Evolutionary conservation across 2,888 invertebrate genomes (phyloP), one percentile per base, ranked within the genome.

Genomic region (Heteromyza rotundicornis): DNA sequence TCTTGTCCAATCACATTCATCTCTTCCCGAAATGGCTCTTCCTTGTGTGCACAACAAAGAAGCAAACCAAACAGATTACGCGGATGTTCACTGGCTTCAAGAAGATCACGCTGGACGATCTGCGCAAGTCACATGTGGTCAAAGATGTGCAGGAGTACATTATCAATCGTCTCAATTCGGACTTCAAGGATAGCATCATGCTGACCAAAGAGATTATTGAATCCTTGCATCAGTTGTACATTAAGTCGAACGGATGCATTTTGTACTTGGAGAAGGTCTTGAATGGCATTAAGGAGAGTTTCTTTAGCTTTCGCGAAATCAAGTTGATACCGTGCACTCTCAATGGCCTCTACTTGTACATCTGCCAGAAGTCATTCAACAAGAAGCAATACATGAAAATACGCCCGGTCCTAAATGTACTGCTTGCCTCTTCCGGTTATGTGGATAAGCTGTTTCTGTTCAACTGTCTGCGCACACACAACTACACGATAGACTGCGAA

Each of bases 111-210:
- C 82, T 98, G 70, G 98, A 98, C 76, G 97, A 98, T 84, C 82
- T 97, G 64, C 87, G 95, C 20, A 94, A 92, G 63, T 90, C 91
- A 0, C 92, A 93, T 82, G 96, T 98, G 3, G 93, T 97, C 0
- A 89, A 95, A 3, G 98, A 98, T 80, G 95, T 97, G 0, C 97
- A 98, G 81, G 91, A 96, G 75, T 98, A 97, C 78, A 97, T 98
- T 63, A 87, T 97, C 12, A 92, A 92, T 2, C 85, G 97, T 1
- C 84, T 98, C 36, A 96, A 97, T 79, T 90, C 92, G 10, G 96
- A 97, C 76, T 94, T 95, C 19, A 89, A 92, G 24, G 86, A 97
- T 8, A 86, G 82, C 68, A 94, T 94, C 64, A 95, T 96, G 75
- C 90, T 97, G 65, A 95, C 94, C 47, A 86, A 92, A 60, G 94